Evolutionary conservation across 2,797 vertebrate species (phyloP).

Genomic region (Limosa lapponica): DNA sequence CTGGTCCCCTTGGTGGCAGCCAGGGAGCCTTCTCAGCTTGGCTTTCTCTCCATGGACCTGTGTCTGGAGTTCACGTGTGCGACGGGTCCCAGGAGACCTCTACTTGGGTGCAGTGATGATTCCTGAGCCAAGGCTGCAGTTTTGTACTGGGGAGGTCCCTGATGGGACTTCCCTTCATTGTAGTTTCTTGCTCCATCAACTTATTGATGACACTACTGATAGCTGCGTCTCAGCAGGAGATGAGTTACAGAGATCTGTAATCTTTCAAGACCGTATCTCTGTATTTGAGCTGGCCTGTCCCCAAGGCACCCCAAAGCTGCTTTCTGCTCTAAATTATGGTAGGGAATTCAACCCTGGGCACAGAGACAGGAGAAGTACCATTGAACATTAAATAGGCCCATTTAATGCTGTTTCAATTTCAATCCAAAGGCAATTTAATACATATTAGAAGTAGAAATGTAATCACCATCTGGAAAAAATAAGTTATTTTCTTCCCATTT

Average conservation of each 20-base stretch:
- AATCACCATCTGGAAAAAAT: not conserved
- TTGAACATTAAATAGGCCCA: not conserved
- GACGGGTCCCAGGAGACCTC: not conserved
- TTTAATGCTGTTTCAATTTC: not conserved
- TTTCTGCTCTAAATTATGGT: not conserved
- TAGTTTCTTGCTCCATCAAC: not conserved
- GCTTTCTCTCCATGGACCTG: not conserved
- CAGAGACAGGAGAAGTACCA: not conserved
- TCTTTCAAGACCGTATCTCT: not conserved
- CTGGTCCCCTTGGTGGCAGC: not conserved
- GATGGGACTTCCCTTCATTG: not conserved
- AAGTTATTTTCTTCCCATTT: not conserved
- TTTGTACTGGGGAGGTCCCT: not conserved
- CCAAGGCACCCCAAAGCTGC: not conserved
- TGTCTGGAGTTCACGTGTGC: not conserved
- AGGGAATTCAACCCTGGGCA: not conserved
- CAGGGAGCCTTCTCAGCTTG: not conserved
- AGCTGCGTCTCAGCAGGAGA: not conserved
- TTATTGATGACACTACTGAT: not conserved
- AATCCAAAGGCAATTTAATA: not conserved
- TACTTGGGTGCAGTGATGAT: not conserved
- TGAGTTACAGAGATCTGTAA: not conserved
- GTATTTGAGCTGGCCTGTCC: not conserved
- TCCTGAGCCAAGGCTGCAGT: not conserved
- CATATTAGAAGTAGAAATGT: not conserved